Percentiles rank a stretch among this genome's conserved stretches.
Conservation (phyloP, 2,888 invertebrate species). For the Lymantria monacha region DNA sequence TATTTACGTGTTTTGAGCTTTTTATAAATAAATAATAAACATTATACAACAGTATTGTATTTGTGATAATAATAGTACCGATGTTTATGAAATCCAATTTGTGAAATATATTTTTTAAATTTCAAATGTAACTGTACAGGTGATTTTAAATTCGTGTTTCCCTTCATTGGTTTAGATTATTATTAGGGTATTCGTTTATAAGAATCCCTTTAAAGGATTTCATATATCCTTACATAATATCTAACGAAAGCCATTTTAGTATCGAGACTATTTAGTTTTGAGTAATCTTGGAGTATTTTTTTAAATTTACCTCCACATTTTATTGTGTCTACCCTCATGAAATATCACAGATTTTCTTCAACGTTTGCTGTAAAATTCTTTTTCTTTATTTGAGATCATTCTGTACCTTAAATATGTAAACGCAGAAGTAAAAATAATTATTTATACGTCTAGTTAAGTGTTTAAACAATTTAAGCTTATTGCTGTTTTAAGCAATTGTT, state of each 20-base stretch:
- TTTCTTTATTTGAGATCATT: conserved; percentile 12
- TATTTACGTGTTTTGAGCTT: conserved; percentile 65
- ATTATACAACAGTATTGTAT: conserved; percentile 50
- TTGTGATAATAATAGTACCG: conserved; percentile 45
- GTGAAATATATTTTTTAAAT: conserved; percentile 47
- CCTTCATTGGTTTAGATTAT: background rate
- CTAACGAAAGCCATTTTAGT: too few relatives aligned
- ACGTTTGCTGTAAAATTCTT: too few relatives aligned
- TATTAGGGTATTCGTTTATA: background rate
- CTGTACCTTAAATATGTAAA: conserved; percentile 20
- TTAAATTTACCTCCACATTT: too few relatives aligned
- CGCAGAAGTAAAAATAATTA: conserved; percentile 44
- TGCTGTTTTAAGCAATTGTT: conserved; percentile 67
- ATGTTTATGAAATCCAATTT: conserved; percentile 44
- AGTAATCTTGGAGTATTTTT: too few relatives aligned
- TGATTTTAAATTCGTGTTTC: background rate
- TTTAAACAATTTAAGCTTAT: conserved; percentile 56
- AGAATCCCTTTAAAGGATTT: too few relatives aligned
- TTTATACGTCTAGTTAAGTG: conserved; percentile 53
- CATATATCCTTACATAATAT: too few relatives aligned
- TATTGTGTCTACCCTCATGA: too few relatives aligned
- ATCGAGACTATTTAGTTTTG: too few relatives aligned
- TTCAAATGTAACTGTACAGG: conserved; percentile 24
- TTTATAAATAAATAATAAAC: conserved; percentile 60
- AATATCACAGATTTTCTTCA: too few relatives aligned